Conservation (phyloP, 2,888 invertebrate genomes). For the Romanomermis culicivorax region DNA sequence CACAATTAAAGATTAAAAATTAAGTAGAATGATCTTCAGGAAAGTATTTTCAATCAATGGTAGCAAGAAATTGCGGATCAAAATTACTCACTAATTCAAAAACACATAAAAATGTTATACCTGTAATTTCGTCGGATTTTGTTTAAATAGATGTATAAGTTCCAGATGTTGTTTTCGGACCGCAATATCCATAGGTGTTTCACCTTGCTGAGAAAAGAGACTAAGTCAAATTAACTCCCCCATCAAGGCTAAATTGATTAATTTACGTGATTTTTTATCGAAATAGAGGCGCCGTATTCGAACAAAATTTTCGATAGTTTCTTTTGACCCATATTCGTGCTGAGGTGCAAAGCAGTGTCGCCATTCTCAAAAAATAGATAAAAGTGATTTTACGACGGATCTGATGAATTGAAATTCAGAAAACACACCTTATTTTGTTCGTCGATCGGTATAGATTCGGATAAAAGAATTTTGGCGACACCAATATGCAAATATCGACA, state of each 20-base stretch:
- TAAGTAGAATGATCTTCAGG: too few species aligned
- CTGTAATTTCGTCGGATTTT: neutral
- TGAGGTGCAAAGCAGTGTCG: constrained; percentile 76
- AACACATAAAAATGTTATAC: too few species aligned
- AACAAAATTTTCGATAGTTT: constrained; percentile 72
- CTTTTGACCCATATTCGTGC: constrained; percentile 72
- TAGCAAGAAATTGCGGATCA: too few species aligned
- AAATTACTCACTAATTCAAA: too few species aligned
- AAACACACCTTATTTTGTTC: constrained; percentile 56
- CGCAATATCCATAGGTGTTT: constrained; percentile 72
- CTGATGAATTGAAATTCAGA: neutral
- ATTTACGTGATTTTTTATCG: constrained; percentile 46
- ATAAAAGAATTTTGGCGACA: constrained; percentile 73
- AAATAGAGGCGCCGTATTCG: constrained; percentile 56
- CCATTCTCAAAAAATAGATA: constrained; percentile 44
- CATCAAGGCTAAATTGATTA: too few species aligned
- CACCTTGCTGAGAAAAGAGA: constrained; percentile 42
- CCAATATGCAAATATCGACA: constrained; percentile 89
- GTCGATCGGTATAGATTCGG: constrained; percentile 60
- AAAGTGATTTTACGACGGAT: too few species aligned
- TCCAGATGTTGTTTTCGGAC: constrained; percentile 40
- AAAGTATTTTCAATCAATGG: too few species aligned
- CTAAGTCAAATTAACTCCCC: too few species aligned
- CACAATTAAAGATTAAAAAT: too few species aligned
- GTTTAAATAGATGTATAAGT: neutral